These are phyloP conservation scores for Engystomops pustulosus DNA, from an alignment of 2,113 vertebrate species.

Conservation along the genomic window DNA sequence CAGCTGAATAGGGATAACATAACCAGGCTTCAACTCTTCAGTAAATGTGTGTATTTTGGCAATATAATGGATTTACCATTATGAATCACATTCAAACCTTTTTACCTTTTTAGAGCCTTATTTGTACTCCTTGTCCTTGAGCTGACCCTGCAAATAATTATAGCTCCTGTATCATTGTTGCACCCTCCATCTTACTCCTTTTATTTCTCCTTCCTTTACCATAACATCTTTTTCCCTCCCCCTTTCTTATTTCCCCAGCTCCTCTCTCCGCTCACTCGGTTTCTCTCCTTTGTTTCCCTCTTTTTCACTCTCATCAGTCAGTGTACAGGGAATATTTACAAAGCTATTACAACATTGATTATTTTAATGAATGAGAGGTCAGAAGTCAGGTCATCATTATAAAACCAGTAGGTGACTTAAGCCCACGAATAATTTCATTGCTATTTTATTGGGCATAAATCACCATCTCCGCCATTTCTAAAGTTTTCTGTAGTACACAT, in stretches of 20 bases:
- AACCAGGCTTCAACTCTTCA: background rate
- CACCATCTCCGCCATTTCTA: background rate
- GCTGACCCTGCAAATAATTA: background rate
- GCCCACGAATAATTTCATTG: background rate
- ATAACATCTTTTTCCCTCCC: background rate
- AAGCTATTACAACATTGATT: background rate
- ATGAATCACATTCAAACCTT: background rate
- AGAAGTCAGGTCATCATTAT: background rate
- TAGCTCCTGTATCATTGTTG: background rate
- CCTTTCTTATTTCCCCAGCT: background rate
- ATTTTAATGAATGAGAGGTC: constrained; percentile 12
- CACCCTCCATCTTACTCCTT: background rate
- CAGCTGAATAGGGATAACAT: background rate
- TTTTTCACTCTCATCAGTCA: background rate
- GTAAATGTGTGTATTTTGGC: background rate
- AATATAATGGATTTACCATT: background rate
- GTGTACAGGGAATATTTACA: background rate
- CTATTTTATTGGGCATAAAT: background rate
- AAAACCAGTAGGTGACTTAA: background rate
- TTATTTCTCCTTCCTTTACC: too few species aligned
- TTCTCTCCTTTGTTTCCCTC: too few species aligned
- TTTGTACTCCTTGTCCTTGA: background rate
- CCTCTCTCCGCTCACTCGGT: background rate
- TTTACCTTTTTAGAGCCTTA: background rate
- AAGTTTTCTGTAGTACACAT: background rate